Percentiles rank a stretch among this genome's conserved stretches.
Evolutionary conservation across 2,888 invertebrate genomes (phyloP).

Genomic region (Xanthostigma xanthostigma): DNA sequence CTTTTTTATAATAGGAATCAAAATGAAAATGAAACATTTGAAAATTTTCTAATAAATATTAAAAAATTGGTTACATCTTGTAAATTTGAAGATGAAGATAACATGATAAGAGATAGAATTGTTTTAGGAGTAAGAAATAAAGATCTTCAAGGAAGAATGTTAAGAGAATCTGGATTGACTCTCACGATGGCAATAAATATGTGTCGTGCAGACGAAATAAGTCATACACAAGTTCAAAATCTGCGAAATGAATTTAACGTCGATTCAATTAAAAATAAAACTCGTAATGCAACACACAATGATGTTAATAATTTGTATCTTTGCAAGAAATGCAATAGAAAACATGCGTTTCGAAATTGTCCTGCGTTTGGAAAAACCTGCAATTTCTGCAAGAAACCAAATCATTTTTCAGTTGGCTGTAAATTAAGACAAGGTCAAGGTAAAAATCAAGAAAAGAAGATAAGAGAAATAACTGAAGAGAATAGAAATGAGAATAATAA

Average conservation of each 20-base stretch:
- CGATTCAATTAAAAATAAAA: not conserved
- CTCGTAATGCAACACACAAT: not conserved
- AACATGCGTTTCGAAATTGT: not conserved
- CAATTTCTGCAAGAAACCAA: not conserved
- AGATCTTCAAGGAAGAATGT: constrained; percentile 1
- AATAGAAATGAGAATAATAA: too few relatives aligned
- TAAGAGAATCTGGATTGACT: not conserved
- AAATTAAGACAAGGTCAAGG: not conserved
- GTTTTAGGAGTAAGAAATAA: not conserved
- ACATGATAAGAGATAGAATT: constrained; percentile 1
- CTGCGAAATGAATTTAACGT: not conserved
- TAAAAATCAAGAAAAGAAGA: too few relatives aligned
- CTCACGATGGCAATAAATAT: not conserved
- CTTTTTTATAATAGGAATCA: constrained; percentile 1
- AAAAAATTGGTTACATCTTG: not conserved
- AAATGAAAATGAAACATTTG: not conserved
- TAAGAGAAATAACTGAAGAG: too few relatives aligned
- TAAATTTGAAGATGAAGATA: not conserved
- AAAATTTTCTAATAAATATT: not conserved
- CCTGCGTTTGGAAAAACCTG: not conserved
- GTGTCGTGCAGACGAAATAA: constrained; percentile 1
- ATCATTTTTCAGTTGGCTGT: constrained; percentile 1
- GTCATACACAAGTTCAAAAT: not conserved
- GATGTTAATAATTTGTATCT: constrained; percentile 1
- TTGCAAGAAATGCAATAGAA: constrained; percentile 2